Evolutionary conservation across 2,888 invertebrate species (phyloP), one percentile per base, ranked within the genome.

Genomic region (Gastrophysa polygoni): DNA sequence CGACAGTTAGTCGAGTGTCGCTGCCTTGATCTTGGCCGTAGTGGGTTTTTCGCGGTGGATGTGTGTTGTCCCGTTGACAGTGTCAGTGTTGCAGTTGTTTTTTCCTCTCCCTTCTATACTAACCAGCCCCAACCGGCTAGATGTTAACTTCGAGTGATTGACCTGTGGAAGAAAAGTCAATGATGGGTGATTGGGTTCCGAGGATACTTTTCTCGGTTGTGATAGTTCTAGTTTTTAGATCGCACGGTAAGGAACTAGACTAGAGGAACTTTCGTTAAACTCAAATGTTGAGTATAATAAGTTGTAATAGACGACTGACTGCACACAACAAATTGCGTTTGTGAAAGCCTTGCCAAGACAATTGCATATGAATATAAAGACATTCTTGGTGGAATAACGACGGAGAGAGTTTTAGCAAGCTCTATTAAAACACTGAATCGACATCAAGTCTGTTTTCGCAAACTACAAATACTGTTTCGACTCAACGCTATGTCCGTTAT

Each of bases 151-250:
- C 60, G 71, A 69, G 73, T 73, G 71, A 73, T 73, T 74, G 73
- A 74, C 73, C 74, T 75, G 71, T 64, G 66, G 55, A 70, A 14
- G 14, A 4, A n/a, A n/a, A 14, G 14, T 38, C 38, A 6, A 73
- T 70, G 64, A 75, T 75, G 74, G 70, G 73, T 67, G 61, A 64
- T 61, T 66, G 67, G 69, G 69, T 68, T 59, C 57, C 64, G 2
- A 11, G 14, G 38, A n/a, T 14, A 14, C 10, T 32, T 8, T 2
- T 32, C 29, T 32, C 29, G n/a, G 38, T 38, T 38, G 3, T 38
- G 38, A 38, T 14, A 14, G 38, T 38, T 38, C 14, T 11, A 4
- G 38, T 38, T 14, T 38, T 38, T 14, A 3, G 38, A n/a, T 14
- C 38, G 2, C 14, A 38, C 38, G 38, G 38, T 38, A 38, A 38